A percentile compares a stretch with the other conserved stretches of the same genome.
phyloP scores from a whole-genome alignment of 2,888 invertebrate genomes.

The Neria commutata region DNA sequence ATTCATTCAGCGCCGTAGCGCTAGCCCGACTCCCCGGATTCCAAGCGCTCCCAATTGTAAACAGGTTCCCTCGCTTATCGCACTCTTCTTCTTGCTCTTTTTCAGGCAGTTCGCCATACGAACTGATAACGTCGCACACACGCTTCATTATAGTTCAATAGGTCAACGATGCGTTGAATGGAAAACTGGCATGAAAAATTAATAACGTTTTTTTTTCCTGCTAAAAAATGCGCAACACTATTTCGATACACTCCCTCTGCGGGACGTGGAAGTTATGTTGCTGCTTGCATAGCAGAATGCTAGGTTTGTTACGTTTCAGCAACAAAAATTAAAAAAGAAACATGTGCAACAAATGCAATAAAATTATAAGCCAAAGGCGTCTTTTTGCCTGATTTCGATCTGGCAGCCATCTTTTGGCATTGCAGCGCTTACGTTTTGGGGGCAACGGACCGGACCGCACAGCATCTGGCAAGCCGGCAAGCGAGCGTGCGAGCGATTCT shows the following conservation, averaged over 20 bases:
- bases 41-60: too few relatives aligned
- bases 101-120: neutral
- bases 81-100: conserved; percentile 19
- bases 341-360: too few relatives aligned
- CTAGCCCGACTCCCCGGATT: too few relatives aligned
- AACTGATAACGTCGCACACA: conserved; percentile 1
- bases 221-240: too few relatives aligned
- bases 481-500: too few relatives aligned
- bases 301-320: too few relatives aligned
- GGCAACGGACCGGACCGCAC: conserved; percentile 1
- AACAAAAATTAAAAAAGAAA: too few relatives aligned
- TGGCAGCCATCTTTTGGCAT: neutral
- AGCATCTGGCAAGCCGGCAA: neutral
- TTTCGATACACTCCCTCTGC: too few relatives aligned
- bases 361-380: conserved; percentile 10
- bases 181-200: conserved; percentile 4
- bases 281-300: too few relatives aligned
- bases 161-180: conserved; percentile 60
- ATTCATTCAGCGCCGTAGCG: conserved; percentile 19
- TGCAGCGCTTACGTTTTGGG: neutral
- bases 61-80: conserved; percentile 19
- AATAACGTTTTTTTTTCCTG: neutral
- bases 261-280: too few relatives aligned
- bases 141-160: conserved; percentile 53
- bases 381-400: neutral